These are phyloP conservation scores for Sialis fuliginosa DNA, from an alignment of 2,888 invertebrate genomes.

Conservation along the genomic window DNA sequence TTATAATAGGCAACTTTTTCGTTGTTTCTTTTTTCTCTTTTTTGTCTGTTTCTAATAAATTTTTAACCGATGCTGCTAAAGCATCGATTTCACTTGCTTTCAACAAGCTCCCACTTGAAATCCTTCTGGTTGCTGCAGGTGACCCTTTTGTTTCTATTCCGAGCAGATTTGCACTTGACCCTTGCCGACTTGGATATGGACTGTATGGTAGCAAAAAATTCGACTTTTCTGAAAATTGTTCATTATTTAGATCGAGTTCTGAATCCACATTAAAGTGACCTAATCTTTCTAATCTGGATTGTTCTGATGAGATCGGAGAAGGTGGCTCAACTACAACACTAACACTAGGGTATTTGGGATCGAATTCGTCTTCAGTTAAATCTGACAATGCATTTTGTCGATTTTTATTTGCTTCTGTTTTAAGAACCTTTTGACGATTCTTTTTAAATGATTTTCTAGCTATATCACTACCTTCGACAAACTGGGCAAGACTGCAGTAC, in stretches of 20 bases:
- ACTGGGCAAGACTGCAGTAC: conserved; percentile 64
- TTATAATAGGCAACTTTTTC: conserved; percentile 73
- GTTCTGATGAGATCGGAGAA: conserved; percentile 49
- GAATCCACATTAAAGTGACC: conserved; percentile 17
- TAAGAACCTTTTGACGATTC: conserved; percentile 14
- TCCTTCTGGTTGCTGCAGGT: conserved; percentile 71
- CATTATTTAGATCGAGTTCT: conserved; percentile 18
- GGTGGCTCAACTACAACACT: conserved; percentile 60
- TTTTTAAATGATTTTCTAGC: conserved; percentile 58
- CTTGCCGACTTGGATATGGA: conserved; percentile 15
- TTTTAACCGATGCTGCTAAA: conserved; percentile 36
- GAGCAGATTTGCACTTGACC: conserved; percentile 40
- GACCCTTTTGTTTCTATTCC: conserved; percentile 51
- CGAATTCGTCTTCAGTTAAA: conserved; percentile 17
- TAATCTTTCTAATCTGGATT: conserved; percentile 14
- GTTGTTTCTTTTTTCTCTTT: conserved; percentile 34
- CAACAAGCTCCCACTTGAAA: conserved; percentile 79
- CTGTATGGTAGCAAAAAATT: conserved; percentile 20
- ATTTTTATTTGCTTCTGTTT: conserved; percentile 25
- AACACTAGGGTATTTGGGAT: conserved; percentile 39
- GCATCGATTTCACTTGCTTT: conserved; percentile 49
- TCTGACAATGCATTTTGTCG: conserved; percentile 22
- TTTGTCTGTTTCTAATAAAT: conserved; percentile 19
- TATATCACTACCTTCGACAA: conserved; percentile 70
- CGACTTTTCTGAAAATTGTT: conserved; percentile 1